Evolutionary conservation across 2,113 vertebrate genomes (phyloP), one percentile per base, ranked within the genome.

Genomic region (Mungos mungo): DNA sequence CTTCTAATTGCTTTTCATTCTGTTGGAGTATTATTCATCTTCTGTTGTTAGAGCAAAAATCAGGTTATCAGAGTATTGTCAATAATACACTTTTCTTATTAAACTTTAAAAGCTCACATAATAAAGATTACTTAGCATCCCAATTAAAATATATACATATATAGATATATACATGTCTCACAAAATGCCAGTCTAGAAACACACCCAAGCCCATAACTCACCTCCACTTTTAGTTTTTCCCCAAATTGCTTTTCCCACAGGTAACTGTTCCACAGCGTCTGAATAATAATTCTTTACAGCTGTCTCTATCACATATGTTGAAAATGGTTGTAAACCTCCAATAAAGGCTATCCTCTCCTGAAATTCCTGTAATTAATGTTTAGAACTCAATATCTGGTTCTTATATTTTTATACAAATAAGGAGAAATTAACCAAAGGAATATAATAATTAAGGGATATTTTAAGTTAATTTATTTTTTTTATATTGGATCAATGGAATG

Each of bases 261-360:
- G 94, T 52, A 98, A 85, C 0, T 12, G 68, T 93, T 97, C 92
- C 35, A 90, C 82, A 88, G 97, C 57, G 88, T 98, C 94, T 71
- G 98, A 99, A 81, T 99, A 99, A 93, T 98, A 99, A 97, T 98
- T 99, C 97, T 97, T 98, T 57, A 98, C 93, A 79, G 98, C 90
- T 85, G 98, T 93, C 97, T 96, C 92, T 90, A 99, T 96, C 47
- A 72, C 11, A 25, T 99, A 99, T 21, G 87, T 98, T 2, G 98
- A 98, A 98, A 98, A 99, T 77, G 99, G 98, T 35, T 98, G 97
- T 69, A 99, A 96, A 19, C 96, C 97, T 66, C 97, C 95, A 97
- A 99, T 96, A 63, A 96, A 0, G 0, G 97, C 98, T 93, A 89
- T 35, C 69, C 54, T 33, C 27, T 52, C 87, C 81, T 99, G 98